These are phyloP conservation scores for Agrochola litura DNA, from an alignment of 2,888 invertebrate genomes.

Conservation along the genomic window DNA sequence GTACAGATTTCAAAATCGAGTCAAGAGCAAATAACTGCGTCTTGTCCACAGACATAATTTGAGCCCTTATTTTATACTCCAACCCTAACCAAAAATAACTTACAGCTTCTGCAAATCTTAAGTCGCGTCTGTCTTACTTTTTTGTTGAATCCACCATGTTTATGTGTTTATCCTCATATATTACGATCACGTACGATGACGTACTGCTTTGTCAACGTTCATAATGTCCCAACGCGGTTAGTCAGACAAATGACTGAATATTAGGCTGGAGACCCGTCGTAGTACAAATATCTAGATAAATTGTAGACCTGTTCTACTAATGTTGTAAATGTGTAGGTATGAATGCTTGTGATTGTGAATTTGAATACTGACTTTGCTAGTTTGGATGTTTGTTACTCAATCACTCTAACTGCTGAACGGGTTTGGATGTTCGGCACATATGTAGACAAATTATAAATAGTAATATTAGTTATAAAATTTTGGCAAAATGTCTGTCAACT, in stretches of 20 bases:
- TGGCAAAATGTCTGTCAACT: too few species aligned
- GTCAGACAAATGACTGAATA: constrained; percentile 75
- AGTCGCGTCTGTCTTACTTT: constrained; percentile 40
- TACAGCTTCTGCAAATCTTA: constrained; percentile 19
- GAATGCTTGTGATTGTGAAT: not conserved
- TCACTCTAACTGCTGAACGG: not conserved
- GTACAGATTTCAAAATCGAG: not conserved
- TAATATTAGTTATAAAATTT: too few species aligned
- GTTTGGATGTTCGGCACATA: not conserved
- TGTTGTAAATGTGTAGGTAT: not conserved
- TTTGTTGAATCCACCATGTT: constrained; percentile 29
- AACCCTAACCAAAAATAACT: constrained; percentile 10
- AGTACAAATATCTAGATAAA: constrained; percentile 51
- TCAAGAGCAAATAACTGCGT: not conserved
- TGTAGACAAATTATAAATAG: too few species aligned
- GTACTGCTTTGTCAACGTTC: constrained; percentile 74
- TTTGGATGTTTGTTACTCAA: not conserved
- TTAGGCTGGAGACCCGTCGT: constrained; percentile 56
- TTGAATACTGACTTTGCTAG: not conserved
- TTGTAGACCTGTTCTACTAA: constrained; percentile 10
- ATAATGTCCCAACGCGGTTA: constrained; percentile 74
- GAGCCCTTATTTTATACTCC: not conserved
- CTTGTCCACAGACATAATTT: not conserved
- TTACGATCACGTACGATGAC: constrained; percentile 71
- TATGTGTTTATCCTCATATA: constrained; percentile 60